Percentiles rank a stretch among this genome's conserved stretches.
phyloP scores from a whole-genome alignment of 2,888 invertebrate genomes.

The Lysandra coridon region DNA sequence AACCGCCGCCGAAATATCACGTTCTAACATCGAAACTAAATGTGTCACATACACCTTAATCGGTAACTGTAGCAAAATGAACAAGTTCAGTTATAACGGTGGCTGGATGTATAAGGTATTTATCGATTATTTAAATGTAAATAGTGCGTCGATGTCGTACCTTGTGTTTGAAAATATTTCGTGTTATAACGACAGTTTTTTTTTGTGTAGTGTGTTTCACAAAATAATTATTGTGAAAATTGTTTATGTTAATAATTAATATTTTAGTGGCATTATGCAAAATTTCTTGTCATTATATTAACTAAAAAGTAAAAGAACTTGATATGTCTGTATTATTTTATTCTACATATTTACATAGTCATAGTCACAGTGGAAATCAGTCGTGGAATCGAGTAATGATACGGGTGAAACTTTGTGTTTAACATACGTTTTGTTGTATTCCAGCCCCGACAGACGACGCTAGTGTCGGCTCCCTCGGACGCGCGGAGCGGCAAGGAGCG shows the following conservation, averaged over 20 bases:
- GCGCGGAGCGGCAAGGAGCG: conserved; percentile 68
- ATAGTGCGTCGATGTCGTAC: neutral
- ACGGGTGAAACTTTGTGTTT: too few relatives aligned
- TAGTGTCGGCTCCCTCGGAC: conserved; percentile 63
- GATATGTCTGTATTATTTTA: too few relatives aligned
- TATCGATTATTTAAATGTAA: neutral
- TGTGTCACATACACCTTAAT: neutral
- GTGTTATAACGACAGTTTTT: neutral
- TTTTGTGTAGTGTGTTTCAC: neutral
- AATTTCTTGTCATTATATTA: too few relatives aligned
- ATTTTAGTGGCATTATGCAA: too few relatives aligned
- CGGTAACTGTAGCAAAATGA: neutral
- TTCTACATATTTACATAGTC: too few relatives aligned
- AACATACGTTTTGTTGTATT: conserved; percentile 36
- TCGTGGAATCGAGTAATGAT: too few relatives aligned
- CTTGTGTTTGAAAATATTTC: too few relatives aligned
- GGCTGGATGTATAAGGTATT: neutral
- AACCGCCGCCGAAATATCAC: neutral
- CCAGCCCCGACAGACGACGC: conserved; percentile 64
- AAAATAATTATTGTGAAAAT: too few relatives aligned
- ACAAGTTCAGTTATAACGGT: neutral
- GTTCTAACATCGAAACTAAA: neutral
- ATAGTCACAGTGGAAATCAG: too few relatives aligned
- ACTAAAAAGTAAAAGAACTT: too few relatives aligned
- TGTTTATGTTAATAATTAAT: too few relatives aligned